phyloP scores from a whole-genome alignment of 2,888 invertebrate species.

The Myopa testacea region DNA sequence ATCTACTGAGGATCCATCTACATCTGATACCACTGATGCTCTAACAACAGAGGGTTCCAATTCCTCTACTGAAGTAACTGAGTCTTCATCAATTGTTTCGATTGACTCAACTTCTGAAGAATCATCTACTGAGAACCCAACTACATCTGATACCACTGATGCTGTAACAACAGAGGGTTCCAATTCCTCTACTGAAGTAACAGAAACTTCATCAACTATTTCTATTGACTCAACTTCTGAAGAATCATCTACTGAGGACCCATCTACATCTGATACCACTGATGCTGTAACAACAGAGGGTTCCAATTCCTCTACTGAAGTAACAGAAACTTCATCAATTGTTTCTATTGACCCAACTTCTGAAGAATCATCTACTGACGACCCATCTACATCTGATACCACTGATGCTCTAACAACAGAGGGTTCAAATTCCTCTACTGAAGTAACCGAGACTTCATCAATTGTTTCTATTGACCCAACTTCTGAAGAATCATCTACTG shows the following conservation, averaged over 20 bases:
- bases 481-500: not conserved
- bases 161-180: not conserved
- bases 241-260: not conserved
- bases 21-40: not conserved
- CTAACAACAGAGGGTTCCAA: not conserved
- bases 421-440: not conserved
- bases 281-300: not conserved
- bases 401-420: not conserved
- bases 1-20: too few relatives aligned
- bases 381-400: not conserved
- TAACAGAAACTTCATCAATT: not conserved
- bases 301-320: not conserved
- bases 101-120: not conserved
- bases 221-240: not conserved
- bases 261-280: not conserved
- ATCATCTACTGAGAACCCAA: not conserved
- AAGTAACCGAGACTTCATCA: not conserved
- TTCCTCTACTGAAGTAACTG: not conserved
- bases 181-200: not conserved
- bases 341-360: not conserved
- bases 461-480: not conserved
- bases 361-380: not conserved
- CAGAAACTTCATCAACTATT: not conserved
- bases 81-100: not conserved
- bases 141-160: not conserved